Conservation (phyloP, 2,113 vertebrate genomes). For the Dasypus novemcinctus region DNA sequence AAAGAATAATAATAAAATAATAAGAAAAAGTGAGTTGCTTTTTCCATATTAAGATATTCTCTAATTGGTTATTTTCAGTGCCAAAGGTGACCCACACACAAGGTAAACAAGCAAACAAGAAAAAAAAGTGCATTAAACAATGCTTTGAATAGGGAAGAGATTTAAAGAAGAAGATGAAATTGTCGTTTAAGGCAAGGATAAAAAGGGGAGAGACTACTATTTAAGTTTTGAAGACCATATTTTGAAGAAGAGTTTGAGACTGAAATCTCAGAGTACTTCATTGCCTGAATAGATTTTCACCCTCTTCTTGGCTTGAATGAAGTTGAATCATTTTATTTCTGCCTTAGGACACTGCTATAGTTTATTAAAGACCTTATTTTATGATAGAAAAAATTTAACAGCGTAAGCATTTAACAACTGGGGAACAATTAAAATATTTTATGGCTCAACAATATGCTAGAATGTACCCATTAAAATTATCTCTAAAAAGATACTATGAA, state of each 20-base stretch:
- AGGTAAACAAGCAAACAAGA: background rate
- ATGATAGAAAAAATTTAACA: slow-evolving; percentile 41
- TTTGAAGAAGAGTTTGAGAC: background rate
- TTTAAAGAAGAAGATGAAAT: slow-evolving; percentile 14
- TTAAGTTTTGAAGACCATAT: background rate
- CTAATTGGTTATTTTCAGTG: background rate
- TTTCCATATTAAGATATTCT: slow-evolving; percentile 12
- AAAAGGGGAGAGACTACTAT: background rate
- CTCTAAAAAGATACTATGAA: slow-evolving; percentile 4
- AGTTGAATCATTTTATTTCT: slow-evolving; percentile 53
- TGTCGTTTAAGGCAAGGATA: background rate
- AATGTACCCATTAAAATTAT: slow-evolving; percentile 45
- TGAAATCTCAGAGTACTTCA: background rate
- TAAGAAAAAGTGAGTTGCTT: slow-evolving; percentile 5
- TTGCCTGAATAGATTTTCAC: background rate
- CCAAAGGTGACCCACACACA: background rate
- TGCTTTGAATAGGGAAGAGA: background rate
- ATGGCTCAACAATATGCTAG: slow-evolving; percentile 24
- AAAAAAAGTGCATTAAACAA: background rate
- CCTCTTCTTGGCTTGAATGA: slow-evolving; percentile 37
- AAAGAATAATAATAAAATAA: background rate
- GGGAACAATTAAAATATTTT: slow-evolving; percentile 65
- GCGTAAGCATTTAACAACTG: slow-evolving; percentile 56
- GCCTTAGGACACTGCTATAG: background rate
- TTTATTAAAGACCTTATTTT: slow-evolving; percentile 55